A percentile compares a stretch with the other conserved stretches of the same genome.
These are phyloP conservation scores for Ametastegia equiseti DNA, from an alignment of 2,888 invertebrate genomes.

Conservation along the genomic window DNA sequence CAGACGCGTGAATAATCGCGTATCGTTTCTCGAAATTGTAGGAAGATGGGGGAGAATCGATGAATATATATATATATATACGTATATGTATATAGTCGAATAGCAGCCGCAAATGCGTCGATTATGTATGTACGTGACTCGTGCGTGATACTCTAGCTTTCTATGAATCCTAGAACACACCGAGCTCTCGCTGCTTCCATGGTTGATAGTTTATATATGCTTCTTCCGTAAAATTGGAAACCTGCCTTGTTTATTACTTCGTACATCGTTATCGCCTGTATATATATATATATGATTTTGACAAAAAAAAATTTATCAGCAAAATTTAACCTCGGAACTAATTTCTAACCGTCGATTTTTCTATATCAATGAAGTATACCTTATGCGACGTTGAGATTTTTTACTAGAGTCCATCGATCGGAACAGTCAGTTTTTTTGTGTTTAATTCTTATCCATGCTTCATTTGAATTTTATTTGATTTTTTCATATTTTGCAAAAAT, in stretches of 20 bases:
- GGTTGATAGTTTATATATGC: neutral
- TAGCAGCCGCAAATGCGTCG: constrained; percentile 12
- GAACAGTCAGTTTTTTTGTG: no score
- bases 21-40: neutral
- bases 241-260: neutral
- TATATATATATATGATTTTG: no score
- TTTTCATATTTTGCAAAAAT: no score
- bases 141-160: constrained; percentile 36
- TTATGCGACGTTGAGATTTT: no score
- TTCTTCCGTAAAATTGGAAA: neutral
- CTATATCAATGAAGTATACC: no score
- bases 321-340: no score
- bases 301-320: no score
- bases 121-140: constrained; percentile 10
- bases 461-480: no score
- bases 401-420: no score
- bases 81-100: neutral
- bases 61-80: neutral
- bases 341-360: no score
- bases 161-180: constrained; percentile 35
- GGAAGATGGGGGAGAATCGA: neutral
- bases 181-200: neutral
- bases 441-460: no score
- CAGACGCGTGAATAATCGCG: neutral
- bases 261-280: no score